A percentile compares a stretch with the other conserved stretches of the same genome.
These are phyloP conservation scores for Thymelicus lineola DNA, from an alignment of 2,888 invertebrate genomes.

Conservation along the genomic window DNA sequence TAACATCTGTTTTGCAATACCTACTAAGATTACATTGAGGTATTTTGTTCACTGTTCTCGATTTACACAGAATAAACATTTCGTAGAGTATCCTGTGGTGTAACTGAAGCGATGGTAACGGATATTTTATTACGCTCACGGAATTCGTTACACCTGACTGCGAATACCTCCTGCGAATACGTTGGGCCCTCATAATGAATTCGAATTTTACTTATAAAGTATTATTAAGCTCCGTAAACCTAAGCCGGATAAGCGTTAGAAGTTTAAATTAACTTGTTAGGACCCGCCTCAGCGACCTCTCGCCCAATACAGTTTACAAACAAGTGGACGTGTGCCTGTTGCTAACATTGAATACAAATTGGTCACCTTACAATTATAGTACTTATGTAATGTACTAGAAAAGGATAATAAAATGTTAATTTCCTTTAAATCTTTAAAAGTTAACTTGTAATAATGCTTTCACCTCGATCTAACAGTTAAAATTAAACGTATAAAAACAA, in stretches of 20 bases:
- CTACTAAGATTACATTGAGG: not conserved
- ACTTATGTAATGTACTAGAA: not conserved
- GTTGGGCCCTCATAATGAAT: constrained; percentile 47
- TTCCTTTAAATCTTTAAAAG: not conserved
- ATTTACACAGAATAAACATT: not conserved
- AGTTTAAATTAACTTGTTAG: constrained; percentile 80
- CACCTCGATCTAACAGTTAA: not conserved
- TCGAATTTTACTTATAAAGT: constrained; percentile 63
- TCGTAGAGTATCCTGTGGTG: not conserved
- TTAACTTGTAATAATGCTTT: not conserved
- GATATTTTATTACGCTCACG: constrained; percentile 5
- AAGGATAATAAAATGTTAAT: not conserved
- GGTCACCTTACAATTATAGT: constrained; percentile 48
- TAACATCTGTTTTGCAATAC: not conserved
- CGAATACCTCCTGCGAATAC: not conserved
- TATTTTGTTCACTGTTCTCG: not conserved
- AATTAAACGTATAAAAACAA: too few relatives aligned
- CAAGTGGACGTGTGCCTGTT: constrained; percentile 55
- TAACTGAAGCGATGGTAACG: not conserved
- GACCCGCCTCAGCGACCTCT: constrained; percentile 53
- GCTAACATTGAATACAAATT: constrained; percentile 69
- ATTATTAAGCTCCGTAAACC: constrained; percentile 63
- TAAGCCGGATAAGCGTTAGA: constrained; percentile 69
- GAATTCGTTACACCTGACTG: constrained; percentile 16
- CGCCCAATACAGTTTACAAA: constrained; percentile 60